Percentiles rank a stretch among this genome's conserved stretches.
Conservation (phyloP, 1,140 invertebrate genomes). For the Drosophila punjabiensis region DNA sequence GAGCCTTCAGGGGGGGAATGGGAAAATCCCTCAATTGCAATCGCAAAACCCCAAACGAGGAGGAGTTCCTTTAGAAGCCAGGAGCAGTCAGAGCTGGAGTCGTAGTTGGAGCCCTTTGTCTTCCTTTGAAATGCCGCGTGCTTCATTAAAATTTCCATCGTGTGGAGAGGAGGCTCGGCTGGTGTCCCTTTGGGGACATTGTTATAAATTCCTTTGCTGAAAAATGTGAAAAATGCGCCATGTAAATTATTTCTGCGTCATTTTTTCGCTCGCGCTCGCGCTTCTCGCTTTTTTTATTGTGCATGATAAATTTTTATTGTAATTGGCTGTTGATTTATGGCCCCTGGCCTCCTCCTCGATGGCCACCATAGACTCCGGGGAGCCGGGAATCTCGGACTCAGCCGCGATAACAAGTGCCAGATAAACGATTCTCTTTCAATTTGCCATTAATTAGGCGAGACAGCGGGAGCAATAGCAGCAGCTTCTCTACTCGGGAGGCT, state of each 20-base stretch:
- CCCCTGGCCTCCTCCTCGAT: conserved; percentile 24
- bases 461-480: neutral
- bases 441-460: conserved; percentile 45
- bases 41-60: conserved; percentile 30
- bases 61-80: conserved; percentile 8
- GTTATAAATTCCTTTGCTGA: conserved; percentile 75
- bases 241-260: conserved; percentile 78
- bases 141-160: conserved; percentile 81
- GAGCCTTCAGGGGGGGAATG: neutral
- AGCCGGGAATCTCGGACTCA: conserved; percentile 34
- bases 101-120: conserved; percentile 24
- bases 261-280: conserved; percentile 20
- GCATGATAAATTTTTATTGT: conserved; percentile 83
- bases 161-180: neutral
- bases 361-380: conserved; percentile 10
- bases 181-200: conserved; percentile 76
- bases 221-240: conserved; percentile 81
- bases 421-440: conserved; percentile 69
- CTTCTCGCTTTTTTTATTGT: conserved; percentile 64
- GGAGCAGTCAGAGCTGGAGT: neutral
- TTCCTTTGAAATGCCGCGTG: conserved; percentile 64
- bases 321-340: conserved; percentile 83
- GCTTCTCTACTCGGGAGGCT: conserved; percentile 9
- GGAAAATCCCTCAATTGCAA: conserved; percentile 40
- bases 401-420: conserved; percentile 54